Base-by-base conservation (phyloP, 1,140 invertebrate genomes). In the Apis mellifera region DNA sequence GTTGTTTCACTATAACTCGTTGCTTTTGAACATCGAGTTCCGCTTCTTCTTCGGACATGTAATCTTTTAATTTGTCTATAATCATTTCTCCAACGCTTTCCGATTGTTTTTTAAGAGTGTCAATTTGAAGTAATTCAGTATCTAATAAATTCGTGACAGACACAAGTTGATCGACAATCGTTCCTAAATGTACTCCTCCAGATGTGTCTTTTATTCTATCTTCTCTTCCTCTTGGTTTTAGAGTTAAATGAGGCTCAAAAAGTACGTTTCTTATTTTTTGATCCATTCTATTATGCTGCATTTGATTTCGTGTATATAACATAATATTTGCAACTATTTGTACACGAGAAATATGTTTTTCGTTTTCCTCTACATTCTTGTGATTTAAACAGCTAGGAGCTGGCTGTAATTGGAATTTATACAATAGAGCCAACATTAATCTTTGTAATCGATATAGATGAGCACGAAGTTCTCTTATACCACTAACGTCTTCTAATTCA, bases 321-420 rank as follows among this genome's bases (percentile, higher is more conserved):
- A 96, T 91, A 13, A 97, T 91, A 93, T 97, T 97, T 65, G 95
- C 95, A 23, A 96, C 94, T 72, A 97, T 96, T 93, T 97, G 95
- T 65, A 93, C 85, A 17, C 78, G 88, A 9, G 90, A 91, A 17
- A 90, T 92, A 84, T 93, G 90, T 66, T 92, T 89, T 15, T 91
- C 80, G 59, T 91, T 77, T 8, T 82, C 86, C 23, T 92, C 88
- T 13, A 73, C 86, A 72, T 80, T n/a, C 9, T 78, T 79, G 65
- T 89, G 90, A 23, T 68, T 88, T 1, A 87, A 75, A 65, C 88
- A 65, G 9, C 87, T 72, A 2, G 88, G 66, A 0, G 87, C 64
- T 9, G 85, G 74, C 42, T 92, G 89, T 5, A 91, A 64, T 55
- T 90, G 92, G 90, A 97, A 98, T 82, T 96, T 95, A 15, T 96